Percentiles rank a stretch among this genome's conserved stretches.
Conservation (phyloP, 1,140 invertebrate species). For the Ooceraea biroi region DNA sequence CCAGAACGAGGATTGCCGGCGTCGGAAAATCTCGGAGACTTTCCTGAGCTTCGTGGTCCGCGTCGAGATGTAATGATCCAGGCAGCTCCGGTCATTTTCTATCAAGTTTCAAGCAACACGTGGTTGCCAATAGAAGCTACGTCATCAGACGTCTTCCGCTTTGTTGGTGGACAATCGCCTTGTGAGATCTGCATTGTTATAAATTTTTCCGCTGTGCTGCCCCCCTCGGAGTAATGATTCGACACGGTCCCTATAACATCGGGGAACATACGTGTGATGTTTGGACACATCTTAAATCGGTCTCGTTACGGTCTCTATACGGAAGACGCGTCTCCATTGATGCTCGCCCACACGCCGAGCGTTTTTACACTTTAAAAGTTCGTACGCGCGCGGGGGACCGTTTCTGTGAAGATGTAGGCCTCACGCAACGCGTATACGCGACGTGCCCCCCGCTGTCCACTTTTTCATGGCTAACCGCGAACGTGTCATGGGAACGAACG, state of each 20-base stretch:
- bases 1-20: slow-evolving; percentile 14
- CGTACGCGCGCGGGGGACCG: slow-evolving; percentile 60
- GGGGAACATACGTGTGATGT: slow-evolving; percentile 30
- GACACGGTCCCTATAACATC: too few species aligned
- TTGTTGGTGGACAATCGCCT: slow-evolving; percentile 2
- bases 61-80: too few species aligned
- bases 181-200: slow-evolving; percentile 13
- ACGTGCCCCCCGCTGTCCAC: slow-evolving; percentile 77
- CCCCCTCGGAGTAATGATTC: not conserved
- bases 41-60: not conserved
- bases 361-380: slow-evolving; percentile 77
- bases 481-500: slow-evolving; percentile 77
- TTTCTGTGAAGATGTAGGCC: slow-evolving; percentile 70
- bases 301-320: slow-evolving; percentile 42
- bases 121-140: too few species aligned
- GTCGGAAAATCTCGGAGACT: not conserved
- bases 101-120: not conserved
- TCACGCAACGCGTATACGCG: slow-evolving; percentile 70
- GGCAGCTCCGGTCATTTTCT: not conserved
- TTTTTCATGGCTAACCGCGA: slow-evolving; percentile 81
- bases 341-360: slow-evolving; percentile 80
- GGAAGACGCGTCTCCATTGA: slow-evolving; percentile 80
- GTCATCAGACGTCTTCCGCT: too few species aligned
- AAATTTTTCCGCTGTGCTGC: slow-evolving; percentile 3
- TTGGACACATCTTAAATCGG: too few species aligned